A percentile compares a stretch with the other conserved stretches of the same genome.
These are phyloP conservation scores for Okapia johnstoni DNA, from an alignment of 2,113 vertebrate species.

Conservation along the genomic window DNA sequence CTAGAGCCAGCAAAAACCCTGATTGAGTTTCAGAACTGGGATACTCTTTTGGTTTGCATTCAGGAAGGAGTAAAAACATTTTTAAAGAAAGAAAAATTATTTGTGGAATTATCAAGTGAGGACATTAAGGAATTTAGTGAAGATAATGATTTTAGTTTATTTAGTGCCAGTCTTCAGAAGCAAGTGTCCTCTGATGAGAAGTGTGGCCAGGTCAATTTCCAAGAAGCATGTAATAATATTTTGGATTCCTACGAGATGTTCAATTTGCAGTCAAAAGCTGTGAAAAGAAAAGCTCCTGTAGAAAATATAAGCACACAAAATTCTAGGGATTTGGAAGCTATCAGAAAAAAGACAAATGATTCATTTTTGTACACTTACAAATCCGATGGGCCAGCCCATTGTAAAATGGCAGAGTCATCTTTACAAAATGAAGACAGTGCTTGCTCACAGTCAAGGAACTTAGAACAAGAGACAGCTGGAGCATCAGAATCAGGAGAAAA, in stretches of 20 bases:
- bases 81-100: conserved; percentile 88
- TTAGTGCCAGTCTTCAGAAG: conserved; percentile 50
- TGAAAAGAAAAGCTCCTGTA: conserved; percentile 80
- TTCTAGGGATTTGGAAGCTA: conserved; percentile 36
- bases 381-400: not conserved
- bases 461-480: conserved; percentile 54
- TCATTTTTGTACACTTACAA: conserved; percentile 30
- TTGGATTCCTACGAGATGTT: conserved; percentile 78
- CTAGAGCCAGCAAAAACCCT: conserved; percentile 94
- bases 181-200: conserved; percentile 27
- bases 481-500: conserved; percentile 25
- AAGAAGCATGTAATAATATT: conserved; percentile 68
- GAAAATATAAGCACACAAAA: conserved; percentile 15
- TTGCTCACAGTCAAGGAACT: conserved; percentile 37
- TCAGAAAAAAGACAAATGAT: conserved; percentile 39
- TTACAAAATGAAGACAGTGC: conserved; percentile 41
- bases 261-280: conserved; percentile 86
- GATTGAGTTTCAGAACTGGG: conserved; percentile 96
- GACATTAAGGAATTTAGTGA: conserved; percentile 81
- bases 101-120: conserved; percentile 83
- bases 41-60: conserved; percentile 85
- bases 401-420: not conserved
- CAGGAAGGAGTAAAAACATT: conserved; percentile 92
- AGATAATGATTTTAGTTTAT: conserved; percentile 73
- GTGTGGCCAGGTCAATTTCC: conserved; percentile 56